phyloP scores from a whole-genome alignment of 2,113 vertebrate species.

The Oncorhynchus kisutch region DNA sequence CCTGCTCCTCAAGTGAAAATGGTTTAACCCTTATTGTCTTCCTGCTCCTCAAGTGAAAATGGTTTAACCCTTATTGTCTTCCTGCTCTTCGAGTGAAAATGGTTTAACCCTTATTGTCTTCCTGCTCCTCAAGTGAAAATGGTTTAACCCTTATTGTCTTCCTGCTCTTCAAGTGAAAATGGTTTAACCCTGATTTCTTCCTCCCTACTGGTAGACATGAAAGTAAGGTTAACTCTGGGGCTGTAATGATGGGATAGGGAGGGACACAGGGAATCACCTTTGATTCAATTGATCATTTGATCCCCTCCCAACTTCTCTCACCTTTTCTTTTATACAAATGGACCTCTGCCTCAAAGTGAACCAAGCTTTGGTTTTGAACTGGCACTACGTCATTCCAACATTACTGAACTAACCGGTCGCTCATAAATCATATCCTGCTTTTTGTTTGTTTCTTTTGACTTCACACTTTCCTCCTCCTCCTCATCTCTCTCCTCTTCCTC shows the following conservation, averaged over 20 bases:
- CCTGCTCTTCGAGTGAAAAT: background rate
- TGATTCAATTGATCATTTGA: background rate
- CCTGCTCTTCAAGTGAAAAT: background rate
- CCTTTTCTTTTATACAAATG: constrained; percentile 19
- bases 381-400: constrained; percentile 39
- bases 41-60: background rate
- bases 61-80: no score
- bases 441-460: background rate
- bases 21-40: background rate
- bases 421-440: constrained; percentile 62
- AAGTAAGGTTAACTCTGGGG: background rate
- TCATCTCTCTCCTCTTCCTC: constrained; percentile 32
- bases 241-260: background rate
- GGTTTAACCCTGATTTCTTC: background rate
- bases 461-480: constrained; percentile 32
- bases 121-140: background rate
- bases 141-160: background rate
- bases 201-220: background rate
- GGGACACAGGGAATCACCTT: background rate
- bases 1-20: background rate
- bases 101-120: background rate
- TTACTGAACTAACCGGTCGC: constrained; percentile 42
- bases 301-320: constrained; percentile 22
- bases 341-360: constrained; percentile 28
- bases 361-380: constrained; percentile 35